Conservation (phyloP, 2,888 invertebrate species). For the Chaetogeoica ovagalla region DNA sequence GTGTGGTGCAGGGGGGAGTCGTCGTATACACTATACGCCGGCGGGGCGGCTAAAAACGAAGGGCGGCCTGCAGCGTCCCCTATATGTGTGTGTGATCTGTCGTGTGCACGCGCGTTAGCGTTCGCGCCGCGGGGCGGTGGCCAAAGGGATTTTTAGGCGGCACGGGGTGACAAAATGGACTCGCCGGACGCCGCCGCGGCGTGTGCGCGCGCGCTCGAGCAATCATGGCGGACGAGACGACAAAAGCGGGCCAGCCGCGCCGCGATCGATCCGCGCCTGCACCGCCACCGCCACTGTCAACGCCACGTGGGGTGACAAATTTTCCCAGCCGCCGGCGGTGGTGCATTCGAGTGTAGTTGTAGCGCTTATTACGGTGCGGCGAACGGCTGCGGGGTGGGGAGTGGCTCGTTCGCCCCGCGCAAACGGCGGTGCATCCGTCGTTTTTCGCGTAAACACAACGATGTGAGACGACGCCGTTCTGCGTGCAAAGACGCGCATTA, state of each 20-base stretch:
- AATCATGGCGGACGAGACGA: conserved; percentile 49
- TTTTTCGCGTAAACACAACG: too few species aligned
- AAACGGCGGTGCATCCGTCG: too few species aligned
- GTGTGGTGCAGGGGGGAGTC: conserved; percentile 16
- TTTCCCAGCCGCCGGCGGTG: conserved; percentile 3
- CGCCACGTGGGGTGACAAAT: conserved; percentile 48
- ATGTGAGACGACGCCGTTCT: too few species aligned
- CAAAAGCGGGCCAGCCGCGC: conserved; percentile 32
- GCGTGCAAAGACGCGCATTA: too few species aligned
- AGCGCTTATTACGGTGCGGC: too few species aligned
- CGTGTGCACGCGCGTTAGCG: background rate
- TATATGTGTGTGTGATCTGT: too few species aligned
- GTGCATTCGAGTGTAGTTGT: background rate
- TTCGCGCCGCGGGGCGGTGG: background rate
- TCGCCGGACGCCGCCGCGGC: conserved; percentile 19
- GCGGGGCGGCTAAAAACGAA: conserved; percentile 41
- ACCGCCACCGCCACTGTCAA: conserved; percentile 32
- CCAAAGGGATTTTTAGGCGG: background rate
- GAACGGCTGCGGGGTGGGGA: too few species aligned
- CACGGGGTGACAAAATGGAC: background rate
- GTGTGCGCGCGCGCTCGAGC: conserved; percentile 19
- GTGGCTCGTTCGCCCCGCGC: too few species aligned
- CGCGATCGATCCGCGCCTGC: conserved; percentile 36
- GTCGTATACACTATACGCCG: background rate
- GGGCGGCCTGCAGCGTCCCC: too few species aligned